A percentile compares a stretch with the other conserved stretches of the same genome.
Evolutionary conservation across 2,113 vertebrate species (phyloP).

Genomic region (Glaucidium brasilianum): DNA sequence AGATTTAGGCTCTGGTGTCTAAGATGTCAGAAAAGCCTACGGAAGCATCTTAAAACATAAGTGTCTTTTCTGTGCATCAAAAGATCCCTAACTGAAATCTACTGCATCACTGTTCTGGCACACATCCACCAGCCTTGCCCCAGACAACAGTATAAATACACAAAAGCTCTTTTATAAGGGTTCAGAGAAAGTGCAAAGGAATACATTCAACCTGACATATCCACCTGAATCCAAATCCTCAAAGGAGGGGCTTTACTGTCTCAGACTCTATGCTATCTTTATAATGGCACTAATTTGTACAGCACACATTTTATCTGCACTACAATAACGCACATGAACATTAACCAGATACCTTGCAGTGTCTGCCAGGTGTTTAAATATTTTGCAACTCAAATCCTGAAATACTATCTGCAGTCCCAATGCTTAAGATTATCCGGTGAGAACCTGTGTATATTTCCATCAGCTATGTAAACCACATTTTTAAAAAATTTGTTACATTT

Average conservation of each 20-base stretch:
- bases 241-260: background rate
- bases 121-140: constrained; percentile 15
- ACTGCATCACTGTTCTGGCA: constrained; percentile 34
- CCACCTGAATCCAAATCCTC: background rate
- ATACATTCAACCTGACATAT: background rate
- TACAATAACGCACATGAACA: background rate
- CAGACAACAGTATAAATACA: constrained; percentile 41
- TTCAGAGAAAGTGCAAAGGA: constrained; percentile 51
- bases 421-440: background rate
- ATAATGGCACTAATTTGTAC: constrained; percentile 3
- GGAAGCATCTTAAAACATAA: background rate
- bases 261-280: background rate
- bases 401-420: background rate
- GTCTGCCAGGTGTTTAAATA: constrained; percentile 36
- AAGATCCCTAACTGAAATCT: background rate
- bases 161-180: constrained; percentile 38
- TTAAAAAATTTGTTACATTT: background rate
- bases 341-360: constrained; percentile 30
- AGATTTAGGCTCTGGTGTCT: background rate
- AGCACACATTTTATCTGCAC: background rate
- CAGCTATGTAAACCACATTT: background rate
- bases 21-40: background rate
- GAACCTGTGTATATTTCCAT: background rate
- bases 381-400: background rate
- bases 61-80: background rate